phyloP scores from a whole-genome alignment of 2,888 invertebrate genomes.

The Hedya salicella region DNA sequence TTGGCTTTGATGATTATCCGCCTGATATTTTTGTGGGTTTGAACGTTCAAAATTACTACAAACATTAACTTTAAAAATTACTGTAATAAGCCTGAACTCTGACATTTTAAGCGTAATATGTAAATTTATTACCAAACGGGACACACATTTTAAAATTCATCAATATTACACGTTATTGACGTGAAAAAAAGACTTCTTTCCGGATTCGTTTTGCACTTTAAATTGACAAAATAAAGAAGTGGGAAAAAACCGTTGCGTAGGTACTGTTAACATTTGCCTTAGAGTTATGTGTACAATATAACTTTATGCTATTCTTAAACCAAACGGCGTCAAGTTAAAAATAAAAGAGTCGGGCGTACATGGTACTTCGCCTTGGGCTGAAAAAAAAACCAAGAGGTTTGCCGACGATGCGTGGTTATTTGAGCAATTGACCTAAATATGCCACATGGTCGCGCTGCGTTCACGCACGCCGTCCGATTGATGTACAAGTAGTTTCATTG shows the following conservation, averaged over 20 bases:
- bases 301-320: slow-evolving; percentile 46
- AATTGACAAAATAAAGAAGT: not conserved
- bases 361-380: slow-evolving; percentile 55
- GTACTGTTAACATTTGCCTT: slow-evolving; percentile 3
- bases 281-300: slow-evolving; percentile 29
- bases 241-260: not conserved
- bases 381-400: slow-evolving; percentile 57
- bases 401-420: slow-evolving; percentile 66
- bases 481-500: slow-evolving; percentile 51
- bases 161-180: not conserved
- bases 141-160: not conserved
- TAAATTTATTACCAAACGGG: slow-evolving; percentile 2
- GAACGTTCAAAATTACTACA: slow-evolving; percentile 54
- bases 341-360: slow-evolving; percentile 48
- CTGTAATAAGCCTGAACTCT: slow-evolving; percentile 58
- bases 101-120: slow-evolving; percentile 56
- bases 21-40: slow-evolving; percentile 55
- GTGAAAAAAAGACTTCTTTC: not conserved
- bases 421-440: slow-evolving; percentile 81
- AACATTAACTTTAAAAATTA: slow-evolving; percentile 54
- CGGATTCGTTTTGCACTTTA: not conserved
- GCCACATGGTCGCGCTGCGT: slow-evolving; percentile 70
- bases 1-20: slow-evolving; percentile 49
- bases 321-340: slow-evolving; percentile 57
- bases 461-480: slow-evolving; percentile 57